Evolutionary conservation across 2,113 vertebrate genomes (phyloP).

Genomic region (Triplophysa dalaica): DNA sequence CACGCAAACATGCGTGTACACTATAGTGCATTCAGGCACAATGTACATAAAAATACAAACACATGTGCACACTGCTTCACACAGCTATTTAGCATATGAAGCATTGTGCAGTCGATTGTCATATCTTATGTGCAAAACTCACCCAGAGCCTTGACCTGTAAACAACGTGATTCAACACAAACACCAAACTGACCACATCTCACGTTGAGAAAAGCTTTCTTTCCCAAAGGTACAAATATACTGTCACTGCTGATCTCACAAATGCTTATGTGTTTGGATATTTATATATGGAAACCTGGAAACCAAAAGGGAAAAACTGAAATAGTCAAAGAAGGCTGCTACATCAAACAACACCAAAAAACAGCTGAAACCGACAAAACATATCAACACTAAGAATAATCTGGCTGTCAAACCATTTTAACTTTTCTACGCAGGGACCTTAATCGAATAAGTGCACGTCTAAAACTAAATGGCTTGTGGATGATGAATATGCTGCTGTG

Average conservation of each 20-base stretch:
- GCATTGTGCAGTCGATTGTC: constrained; percentile 57
- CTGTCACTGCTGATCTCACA: neutral
- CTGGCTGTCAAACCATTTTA: neutral
- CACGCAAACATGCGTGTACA: constrained; percentile 10
- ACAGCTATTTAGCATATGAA: constrained; percentile 53
- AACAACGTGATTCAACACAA: constrained; percentile 57
- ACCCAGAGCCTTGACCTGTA: constrained; percentile 61
- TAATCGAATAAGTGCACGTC: neutral
- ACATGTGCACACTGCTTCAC: neutral
- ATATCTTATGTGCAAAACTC: constrained; percentile 44
- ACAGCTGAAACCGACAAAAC: neutral
- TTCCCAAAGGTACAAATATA: constrained; percentile 4
- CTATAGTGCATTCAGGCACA: constrained; percentile 9
- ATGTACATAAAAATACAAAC: neutral
- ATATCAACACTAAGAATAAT: neutral
- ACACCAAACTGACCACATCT: constrained; percentile 13
- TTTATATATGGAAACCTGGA: neutral
- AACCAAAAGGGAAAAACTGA: neutral
- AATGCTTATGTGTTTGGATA: neutral
- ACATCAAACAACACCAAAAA: neutral
- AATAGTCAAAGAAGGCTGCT: neutral
- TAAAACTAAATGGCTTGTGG: neutral
- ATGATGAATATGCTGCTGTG: neutral
- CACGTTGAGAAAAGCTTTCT: neutral
- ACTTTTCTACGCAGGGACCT: neutral